phyloP scores from a whole-genome alignment of 2,797 vertebrate species.

The Meriones psammophilus region DNA sequence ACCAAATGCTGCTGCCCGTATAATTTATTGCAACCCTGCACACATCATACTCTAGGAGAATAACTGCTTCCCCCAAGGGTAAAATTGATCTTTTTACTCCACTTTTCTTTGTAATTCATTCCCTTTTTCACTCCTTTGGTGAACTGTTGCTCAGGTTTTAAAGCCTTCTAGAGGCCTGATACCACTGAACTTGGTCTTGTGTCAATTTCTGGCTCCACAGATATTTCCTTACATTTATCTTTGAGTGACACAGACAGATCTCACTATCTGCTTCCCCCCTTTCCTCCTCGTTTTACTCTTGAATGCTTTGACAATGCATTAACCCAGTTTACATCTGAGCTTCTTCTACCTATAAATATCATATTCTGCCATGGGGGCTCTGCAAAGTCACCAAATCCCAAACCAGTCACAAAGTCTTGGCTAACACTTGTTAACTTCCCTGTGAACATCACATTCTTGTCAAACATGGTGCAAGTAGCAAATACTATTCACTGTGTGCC shows the following conservation, averaged over 20 bases:
- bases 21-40: not conserved
- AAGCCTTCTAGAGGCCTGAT: not conserved
- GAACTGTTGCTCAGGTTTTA: not conserved
- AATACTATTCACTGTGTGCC: too few species aligned
- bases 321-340: not conserved
- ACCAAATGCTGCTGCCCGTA: not conserved
- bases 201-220: not conserved
- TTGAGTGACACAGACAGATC: not conserved
- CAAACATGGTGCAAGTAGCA: not conserved
- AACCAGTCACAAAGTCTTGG: not conserved
- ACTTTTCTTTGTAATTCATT: not conserved
- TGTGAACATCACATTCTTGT: not conserved
- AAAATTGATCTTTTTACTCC: not conserved
- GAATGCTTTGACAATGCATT: not conserved
- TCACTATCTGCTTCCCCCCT: too few species aligned
- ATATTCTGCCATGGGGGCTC: not conserved
- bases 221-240: not conserved
- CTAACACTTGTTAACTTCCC: not conserved
- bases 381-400: not conserved
- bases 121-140: not conserved
- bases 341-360: not conserved
- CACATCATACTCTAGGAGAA: not conserved
- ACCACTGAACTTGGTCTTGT: not conserved
- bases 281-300: not conserved
- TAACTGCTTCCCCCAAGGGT: not conserved